Evolutionary conservation across 2,888 invertebrate genomes (phyloP).

Genomic region (Caenorhabditis wallacei): DNA sequence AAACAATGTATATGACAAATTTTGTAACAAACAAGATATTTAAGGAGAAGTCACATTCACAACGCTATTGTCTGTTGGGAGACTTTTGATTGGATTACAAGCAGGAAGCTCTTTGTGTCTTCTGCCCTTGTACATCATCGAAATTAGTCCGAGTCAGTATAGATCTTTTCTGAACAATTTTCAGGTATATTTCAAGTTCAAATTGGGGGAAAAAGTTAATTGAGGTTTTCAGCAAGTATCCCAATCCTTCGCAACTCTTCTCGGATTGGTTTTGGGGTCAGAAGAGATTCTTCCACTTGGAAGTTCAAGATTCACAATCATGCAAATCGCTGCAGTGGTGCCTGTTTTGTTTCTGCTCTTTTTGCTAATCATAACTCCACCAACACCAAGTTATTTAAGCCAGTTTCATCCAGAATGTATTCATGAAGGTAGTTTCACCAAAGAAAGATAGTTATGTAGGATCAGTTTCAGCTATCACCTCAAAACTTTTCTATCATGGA

Average conservation of each 20-base stretch:
- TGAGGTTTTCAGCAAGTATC: slow-evolving; percentile 77
- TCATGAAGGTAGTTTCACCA: slow-evolving; percentile 45
- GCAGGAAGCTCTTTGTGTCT: slow-evolving; percentile 78
- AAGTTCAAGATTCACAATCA: slow-evolving; percentile 56
- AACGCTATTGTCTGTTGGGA: slow-evolving; percentile 74
- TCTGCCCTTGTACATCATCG: slow-evolving; percentile 81
- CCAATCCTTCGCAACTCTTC: slow-evolving; percentile 79
- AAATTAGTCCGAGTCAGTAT: slow-evolving; percentile 74
- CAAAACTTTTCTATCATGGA: slow-evolving; percentile 70
- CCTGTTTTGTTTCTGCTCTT: slow-evolving; percentile 75
- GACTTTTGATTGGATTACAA: slow-evolving; percentile 81
- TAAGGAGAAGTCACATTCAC: slow-evolving; percentile 72
- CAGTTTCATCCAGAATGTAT: slow-evolving; percentile 58
- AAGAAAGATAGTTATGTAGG: slow-evolving; percentile 1
- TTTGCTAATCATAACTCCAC: slow-evolving; percentile 74
- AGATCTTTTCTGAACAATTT: slow-evolving; percentile 78
- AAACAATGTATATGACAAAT: slow-evolving; percentile 5
- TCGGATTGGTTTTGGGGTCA: slow-evolving; percentile 79
- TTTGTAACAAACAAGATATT: slow-evolving; percentile 28
- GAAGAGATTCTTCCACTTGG: slow-evolving; percentile 75
- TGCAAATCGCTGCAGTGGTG: slow-evolving; percentile 68
- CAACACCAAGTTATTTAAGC: slow-evolving; percentile 71
- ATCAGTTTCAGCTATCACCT: slow-evolving; percentile 62
- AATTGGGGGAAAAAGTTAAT: neutral
- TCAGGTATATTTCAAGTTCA: slow-evolving; percentile 64